A percentile compares a stretch with the other conserved stretches of the same genome.
Evolutionary conservation across 2,888 invertebrate genomes (phyloP).

Genomic region (Vanessa cardui): DNA sequence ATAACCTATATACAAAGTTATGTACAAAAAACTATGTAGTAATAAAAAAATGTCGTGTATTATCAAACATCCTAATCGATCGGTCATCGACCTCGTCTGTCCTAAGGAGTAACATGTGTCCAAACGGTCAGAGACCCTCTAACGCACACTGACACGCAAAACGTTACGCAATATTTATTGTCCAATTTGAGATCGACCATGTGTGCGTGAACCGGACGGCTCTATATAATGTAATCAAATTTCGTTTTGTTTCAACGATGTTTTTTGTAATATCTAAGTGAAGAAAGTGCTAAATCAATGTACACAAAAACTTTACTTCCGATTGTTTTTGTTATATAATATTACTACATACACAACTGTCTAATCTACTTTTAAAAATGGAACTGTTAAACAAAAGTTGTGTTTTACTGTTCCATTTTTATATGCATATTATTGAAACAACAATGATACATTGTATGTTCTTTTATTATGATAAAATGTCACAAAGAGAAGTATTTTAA

Average conservation of each 20-base stretch:
- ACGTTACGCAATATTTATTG: slow-evolving; percentile 31
- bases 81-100: slow-evolving; percentile 59
- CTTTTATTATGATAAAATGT: too few species aligned
- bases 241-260: background rate
- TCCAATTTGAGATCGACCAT: slow-evolving; percentile 2
- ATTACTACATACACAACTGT: background rate
- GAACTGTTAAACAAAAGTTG: too few species aligned
- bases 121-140: slow-evolving; percentile 46
- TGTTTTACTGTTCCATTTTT: background rate
- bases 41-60: background rate
- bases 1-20: background rate
- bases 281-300: too few species aligned
- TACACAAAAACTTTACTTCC: too few species aligned
- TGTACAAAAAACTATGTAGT: background rate
- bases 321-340: background rate
- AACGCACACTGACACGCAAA: slow-evolving; percentile 26
- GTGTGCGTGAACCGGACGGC: slow-evolving; percentile 15
- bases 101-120: slow-evolving; percentile 47
- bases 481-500: too few species aligned
- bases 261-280: too few species aligned
- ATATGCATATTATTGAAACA: too few species aligned
- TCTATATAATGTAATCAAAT: background rate
- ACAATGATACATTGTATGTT: too few species aligned
- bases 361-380: too few species aligned
- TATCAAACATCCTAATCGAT: slow-evolving; percentile 60